Conservation (phyloP, 2,797 vertebrate genomes). For the Coendou prehensilis region DNA sequence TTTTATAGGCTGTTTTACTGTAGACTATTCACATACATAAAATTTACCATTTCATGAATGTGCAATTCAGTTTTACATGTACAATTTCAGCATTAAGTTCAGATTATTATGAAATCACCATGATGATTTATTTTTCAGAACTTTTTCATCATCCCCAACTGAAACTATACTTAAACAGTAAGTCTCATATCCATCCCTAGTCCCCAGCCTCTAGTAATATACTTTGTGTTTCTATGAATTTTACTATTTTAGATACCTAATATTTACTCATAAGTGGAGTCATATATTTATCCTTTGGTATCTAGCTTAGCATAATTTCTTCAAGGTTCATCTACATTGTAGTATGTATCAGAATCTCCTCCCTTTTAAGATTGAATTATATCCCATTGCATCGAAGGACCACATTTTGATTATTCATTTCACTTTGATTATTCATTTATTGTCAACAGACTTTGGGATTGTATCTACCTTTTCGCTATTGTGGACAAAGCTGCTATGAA, state of each 20-base stretch:
- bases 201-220: background rate
- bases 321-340: background rate
- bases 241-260: background rate
- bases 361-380: background rate
- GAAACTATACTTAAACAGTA: background rate
- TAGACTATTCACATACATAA: background rate
- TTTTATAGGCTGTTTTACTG: background rate
- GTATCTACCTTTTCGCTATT: background rate
- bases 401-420: background rate
- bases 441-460: background rate
- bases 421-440: background rate
- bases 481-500: background rate
- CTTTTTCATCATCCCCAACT: background rate
- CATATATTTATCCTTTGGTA: background rate
- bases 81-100: background rate
- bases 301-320: background rate
- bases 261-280: background rate
- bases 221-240: background rate
- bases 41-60: background rate
- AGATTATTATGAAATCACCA: background rate
- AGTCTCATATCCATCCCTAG: background rate
- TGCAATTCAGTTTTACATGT: background rate
- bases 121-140: background rate
- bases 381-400: background rate
- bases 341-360: background rate